Conservation (phyloP, 2,113 vertebrate species). For the Progne subis region DNA sequence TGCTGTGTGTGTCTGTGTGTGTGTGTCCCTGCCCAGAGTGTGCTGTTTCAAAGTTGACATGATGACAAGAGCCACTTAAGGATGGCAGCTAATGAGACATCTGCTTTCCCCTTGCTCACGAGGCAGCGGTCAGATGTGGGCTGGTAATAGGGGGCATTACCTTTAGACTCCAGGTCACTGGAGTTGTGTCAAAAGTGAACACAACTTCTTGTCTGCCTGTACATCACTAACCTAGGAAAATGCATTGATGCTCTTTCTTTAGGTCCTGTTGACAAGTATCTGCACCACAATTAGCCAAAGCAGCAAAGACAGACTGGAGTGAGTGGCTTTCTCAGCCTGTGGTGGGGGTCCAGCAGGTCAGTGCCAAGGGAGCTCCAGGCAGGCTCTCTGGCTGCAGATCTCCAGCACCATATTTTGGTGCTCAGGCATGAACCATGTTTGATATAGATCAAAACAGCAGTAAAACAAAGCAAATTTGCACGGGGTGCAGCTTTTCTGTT, state of each 20-base stretch:
- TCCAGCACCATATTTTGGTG: neutral
- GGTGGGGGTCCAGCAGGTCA: neutral
- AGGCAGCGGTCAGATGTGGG: neutral
- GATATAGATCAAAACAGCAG: neutral
- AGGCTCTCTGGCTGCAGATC: neutral
- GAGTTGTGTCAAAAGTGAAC: neutral
- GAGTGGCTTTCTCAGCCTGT: neutral
- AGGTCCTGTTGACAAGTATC: neutral
- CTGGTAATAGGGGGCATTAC: neutral
- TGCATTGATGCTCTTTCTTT: neutral
- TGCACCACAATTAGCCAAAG: neutral
- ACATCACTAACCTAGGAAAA: neutral
- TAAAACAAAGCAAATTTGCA: neutral
- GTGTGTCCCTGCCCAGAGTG: neutral
- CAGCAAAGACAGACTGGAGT: neutral
- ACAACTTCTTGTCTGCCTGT: neutral
- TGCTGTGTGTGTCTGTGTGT: neutral
- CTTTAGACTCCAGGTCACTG: neutral
- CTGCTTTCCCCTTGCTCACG: neutral
- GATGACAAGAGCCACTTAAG: slow-evolving; percentile 54
- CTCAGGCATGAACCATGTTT: neutral
- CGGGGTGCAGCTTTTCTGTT: neutral
- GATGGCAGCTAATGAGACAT: slow-evolving; percentile 31
- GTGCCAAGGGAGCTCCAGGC: neutral
- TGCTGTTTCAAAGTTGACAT: neutral